phyloP scores from a whole-genome alignment of 2,888 invertebrate species.

The Oegoconia quadripuncta region DNA sequence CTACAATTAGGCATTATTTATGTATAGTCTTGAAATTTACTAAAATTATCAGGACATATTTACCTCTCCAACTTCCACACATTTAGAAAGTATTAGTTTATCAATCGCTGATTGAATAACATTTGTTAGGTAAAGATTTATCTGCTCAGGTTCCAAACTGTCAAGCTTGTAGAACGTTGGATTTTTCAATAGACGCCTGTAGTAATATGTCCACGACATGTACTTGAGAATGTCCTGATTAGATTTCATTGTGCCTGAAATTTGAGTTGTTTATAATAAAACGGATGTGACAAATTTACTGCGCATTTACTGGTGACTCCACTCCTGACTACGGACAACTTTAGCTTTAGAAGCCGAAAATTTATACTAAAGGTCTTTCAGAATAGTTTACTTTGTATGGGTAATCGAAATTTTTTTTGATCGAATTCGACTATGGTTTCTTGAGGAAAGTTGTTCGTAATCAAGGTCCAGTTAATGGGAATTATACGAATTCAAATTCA shows the following conservation, averaged over 20 bases:
- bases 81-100: slow-evolving; percentile 86
- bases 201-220: slow-evolving; percentile 99
- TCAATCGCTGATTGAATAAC: slow-evolving; percentile 89
- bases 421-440: too few species aligned
- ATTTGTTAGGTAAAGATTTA: slow-evolving; percentile 88
- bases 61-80: slow-evolving; percentile 88
- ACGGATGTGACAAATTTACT: neutral
- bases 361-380: too few species aligned
- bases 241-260: slow-evolving; percentile 90
- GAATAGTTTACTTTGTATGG: too few species aligned
- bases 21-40: neutral
- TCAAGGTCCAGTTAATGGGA: too few species aligned
- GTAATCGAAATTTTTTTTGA: too few species aligned
- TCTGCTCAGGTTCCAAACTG: slow-evolving; percentile 81
- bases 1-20: too few species aligned
- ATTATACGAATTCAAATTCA: too few species aligned
- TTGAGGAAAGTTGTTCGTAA: too few species aligned
- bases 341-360: too few species aligned
- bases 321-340: too few species aligned
- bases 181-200: slow-evolving; percentile 93
- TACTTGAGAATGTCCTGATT: slow-evolving; percentile 97
- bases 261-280: slow-evolving; percentile 1
- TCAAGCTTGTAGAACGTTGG: slow-evolving; percentile 94
- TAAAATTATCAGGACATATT: slow-evolving; percentile 1
- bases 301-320: too few species aligned